Percentiles rank a stretch among this genome's conserved stretches.
These are phyloP conservation scores for Dendronephthya gigantea DNA, from an alignment of 64 coral and sea anemone genomes.

Conservation along the genomic window DNA sequence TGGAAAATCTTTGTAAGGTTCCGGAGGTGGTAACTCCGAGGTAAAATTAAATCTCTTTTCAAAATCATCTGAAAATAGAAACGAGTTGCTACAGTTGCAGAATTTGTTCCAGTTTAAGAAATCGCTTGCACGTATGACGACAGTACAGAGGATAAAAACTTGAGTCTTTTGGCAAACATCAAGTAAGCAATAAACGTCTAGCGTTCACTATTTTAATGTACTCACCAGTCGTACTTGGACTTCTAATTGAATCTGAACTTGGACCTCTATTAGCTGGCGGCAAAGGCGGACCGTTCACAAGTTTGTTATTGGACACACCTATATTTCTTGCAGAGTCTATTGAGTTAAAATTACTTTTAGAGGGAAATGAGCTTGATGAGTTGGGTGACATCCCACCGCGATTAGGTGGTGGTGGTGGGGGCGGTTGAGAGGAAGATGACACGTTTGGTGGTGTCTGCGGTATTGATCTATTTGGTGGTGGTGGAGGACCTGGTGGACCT, in stretches of 20 bases:
- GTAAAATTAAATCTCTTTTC: slow-evolving; percentile 13
- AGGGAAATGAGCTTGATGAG: background rate
- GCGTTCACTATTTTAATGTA: too few species aligned
- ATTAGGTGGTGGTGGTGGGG: background rate
- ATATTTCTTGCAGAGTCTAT: background rate
- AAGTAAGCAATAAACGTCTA: too few species aligned
- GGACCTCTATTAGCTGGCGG: background rate
- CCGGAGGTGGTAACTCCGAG: background rate
- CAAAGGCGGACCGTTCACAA: background rate
- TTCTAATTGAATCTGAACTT: background rate
- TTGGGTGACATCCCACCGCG: background rate
- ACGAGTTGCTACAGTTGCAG: background rate
- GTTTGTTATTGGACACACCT: background rate
- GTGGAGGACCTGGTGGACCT: slow-evolving; percentile 24
- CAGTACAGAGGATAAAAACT: too few species aligned
- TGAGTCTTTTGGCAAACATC: too few species aligned
- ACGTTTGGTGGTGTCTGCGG: background rate
- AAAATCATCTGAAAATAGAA: slow-evolving; percentile 1
- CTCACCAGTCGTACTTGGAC: background rate
- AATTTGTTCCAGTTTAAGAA: too few species aligned
- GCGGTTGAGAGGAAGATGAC: background rate
- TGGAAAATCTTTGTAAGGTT: slow-evolving; percentile 2
- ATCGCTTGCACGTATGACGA: too few species aligned
- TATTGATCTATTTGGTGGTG: background rate
- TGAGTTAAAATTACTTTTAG: background rate